Percentiles rank a stretch among this genome's conserved stretches.
Conservation (phyloP, 1,140 invertebrate species). For the Drosophila quadrilineata region DNA sequence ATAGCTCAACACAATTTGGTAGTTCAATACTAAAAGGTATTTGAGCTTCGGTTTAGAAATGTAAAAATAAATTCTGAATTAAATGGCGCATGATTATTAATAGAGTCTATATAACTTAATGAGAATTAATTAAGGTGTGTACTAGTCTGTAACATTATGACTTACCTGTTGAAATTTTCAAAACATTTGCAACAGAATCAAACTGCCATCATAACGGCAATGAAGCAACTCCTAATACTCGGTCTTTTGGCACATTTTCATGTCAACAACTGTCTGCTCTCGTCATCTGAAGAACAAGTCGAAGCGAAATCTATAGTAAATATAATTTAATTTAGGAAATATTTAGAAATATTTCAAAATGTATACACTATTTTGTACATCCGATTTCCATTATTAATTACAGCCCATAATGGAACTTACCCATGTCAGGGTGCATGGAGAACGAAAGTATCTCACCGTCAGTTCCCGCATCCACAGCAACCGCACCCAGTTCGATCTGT, state of each 20-base stretch:
- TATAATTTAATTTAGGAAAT: neutral
- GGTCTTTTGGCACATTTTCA: slow-evolving; percentile 14
- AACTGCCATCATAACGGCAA: neutral
- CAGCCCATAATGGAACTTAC: slow-evolving; percentile 28
- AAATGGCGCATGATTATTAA: too few species aligned
- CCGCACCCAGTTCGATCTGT: slow-evolving; percentile 35
- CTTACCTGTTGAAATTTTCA: neutral
- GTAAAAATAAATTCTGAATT: too few species aligned
- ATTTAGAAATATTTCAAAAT: too few species aligned
- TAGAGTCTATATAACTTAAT: too few species aligned
- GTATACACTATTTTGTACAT: neutral
- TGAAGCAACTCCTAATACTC: slow-evolving; percentile 12
- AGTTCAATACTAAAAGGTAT: too few species aligned
- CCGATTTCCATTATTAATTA: too few species aligned
- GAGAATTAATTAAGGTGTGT: too few species aligned
- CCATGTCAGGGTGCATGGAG: slow-evolving; percentile 35
- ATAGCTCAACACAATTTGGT: too few species aligned
- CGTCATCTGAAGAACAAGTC: neutral
- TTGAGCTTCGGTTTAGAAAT: too few species aligned
- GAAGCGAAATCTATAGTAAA: neutral
- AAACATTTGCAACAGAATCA: slow-evolving; percentile 41
- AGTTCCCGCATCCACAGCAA: slow-evolving; percentile 6
- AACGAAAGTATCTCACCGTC: slow-evolving; percentile 38
- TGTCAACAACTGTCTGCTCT: neutral
- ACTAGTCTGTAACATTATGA: slow-evolving; percentile 66